Base-by-base conservation (phyloP, 1,140 invertebrate species). In the Bombyx mori region DNA sequence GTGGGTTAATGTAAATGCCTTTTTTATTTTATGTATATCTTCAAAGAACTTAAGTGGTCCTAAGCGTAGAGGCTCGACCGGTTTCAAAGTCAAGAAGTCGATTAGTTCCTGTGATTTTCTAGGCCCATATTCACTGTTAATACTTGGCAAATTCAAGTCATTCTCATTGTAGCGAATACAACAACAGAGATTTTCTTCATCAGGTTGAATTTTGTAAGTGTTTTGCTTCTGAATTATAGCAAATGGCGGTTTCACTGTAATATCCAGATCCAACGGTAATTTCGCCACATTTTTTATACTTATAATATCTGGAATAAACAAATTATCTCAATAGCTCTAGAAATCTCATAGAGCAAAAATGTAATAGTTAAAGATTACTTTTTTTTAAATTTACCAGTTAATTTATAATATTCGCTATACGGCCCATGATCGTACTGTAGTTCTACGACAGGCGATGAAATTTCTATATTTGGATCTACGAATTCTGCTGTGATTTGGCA, bases 211-310 rank as follows among this genome's bases (percentile, higher is more conserved):
- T 67, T 81, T 81, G 55, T 85, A 85, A 10, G 75, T 73, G 46
- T 55, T 57, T 43, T 70, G 66, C 63, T 76, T 83, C 52, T 85
- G 71, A 56, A 86, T 69, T 45, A 86, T 71, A 49, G 75, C 79
- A 65, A 86, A 86, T 5, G 83, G 82, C 52, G 79, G 75, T 64
- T 78, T 82, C 0, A 78, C 68, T 51, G 54, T 73, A 54, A 87
- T 73, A 57, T 85, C 82, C 43, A 82, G 71, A 61, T 82, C 71
- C 49, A 87, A 60, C 8, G 80, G 79, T 52, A 87, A 64, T 58
- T 76, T 82, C 0, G 84, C 82, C 7, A 84, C 73, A 67, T 87
- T 87, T 69, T 79, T 87, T 46, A 87, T 80, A 7, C 78, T 82
- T 7, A 87, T 43, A 8, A 85, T 74, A 70, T 85, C 84, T 87